Percentiles rank a stretch among this genome's conserved stretches.
These are phyloP conservation scores for Gortyna flavago DNA, from an alignment of 2,888 invertebrate genomes.

Conservation along the genomic window DNA sequence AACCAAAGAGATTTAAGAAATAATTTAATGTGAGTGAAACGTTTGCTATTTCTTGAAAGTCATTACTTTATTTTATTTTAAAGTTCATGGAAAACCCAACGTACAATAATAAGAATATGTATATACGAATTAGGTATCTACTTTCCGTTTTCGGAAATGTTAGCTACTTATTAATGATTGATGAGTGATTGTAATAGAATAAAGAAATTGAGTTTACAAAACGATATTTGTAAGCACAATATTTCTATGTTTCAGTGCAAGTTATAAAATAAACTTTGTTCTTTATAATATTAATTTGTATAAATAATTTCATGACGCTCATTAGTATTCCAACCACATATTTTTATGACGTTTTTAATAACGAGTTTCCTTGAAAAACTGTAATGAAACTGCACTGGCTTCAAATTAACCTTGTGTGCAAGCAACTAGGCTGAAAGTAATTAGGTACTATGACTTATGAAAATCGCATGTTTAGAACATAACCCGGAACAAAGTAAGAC, in stretches of 20 bases:
- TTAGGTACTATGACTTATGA: slow-evolving; percentile 59
- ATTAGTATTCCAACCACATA: slow-evolving; percentile 46
- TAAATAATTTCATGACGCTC: slow-evolving; percentile 25
- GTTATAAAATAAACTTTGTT: slow-evolving; percentile 3
- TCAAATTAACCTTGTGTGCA: slow-evolving; percentile 70
- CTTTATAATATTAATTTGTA: slow-evolving; percentile 8
- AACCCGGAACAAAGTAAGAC: slow-evolving; percentile 62
- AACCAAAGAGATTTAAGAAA: too few species aligned
- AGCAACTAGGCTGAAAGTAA: slow-evolving; percentile 57
- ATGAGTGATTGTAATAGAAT: slow-evolving; percentile 21
- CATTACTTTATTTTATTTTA: neutral
- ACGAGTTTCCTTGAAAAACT: slow-evolving; percentile 69
- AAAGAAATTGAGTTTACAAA: neutral
- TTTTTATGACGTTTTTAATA: slow-evolving; percentile 52
- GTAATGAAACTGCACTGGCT: slow-evolving; percentile 69
- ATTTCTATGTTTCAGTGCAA: neutral
- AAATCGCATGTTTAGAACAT: slow-evolving; percentile 66
- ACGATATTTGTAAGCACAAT: neutral
- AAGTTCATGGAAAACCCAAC: neutral
- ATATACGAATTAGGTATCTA: too few species aligned
- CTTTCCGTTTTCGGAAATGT: too few species aligned
- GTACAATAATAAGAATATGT: neutral
- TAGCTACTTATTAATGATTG: slow-evolving; percentile 31
- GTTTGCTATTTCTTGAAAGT: neutral
- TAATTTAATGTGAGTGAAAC: too few species aligned